A percentile compares a stretch with the other conserved stretches of the same genome.
Evolutionary conservation across 2,797 vertebrate genomes (phyloP).

Genomic region (Cirrhinus mrigala): DNA sequence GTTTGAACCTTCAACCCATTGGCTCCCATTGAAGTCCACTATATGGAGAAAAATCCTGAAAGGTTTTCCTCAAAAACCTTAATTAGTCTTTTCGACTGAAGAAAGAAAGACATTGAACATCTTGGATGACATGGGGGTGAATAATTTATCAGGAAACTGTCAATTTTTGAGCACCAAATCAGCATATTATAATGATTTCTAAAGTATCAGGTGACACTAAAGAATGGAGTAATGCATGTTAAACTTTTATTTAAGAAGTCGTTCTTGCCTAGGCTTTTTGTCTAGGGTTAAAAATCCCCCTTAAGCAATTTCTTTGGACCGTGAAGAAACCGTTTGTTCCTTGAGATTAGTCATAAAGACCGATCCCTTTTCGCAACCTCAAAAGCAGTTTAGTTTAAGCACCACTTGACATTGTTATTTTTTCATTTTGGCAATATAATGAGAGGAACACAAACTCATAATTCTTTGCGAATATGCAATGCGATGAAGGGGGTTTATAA

Average conservation of each 20-base stretch:
- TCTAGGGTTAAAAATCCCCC: background rate
- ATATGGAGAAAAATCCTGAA: too few species aligned
- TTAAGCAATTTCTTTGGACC: background rate
- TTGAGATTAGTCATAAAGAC: slow-evolving; percentile 7
- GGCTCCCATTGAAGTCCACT: too few species aligned
- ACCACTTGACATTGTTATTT: slow-evolving; percentile 1
- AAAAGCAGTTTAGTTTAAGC: slow-evolving; percentile 4
- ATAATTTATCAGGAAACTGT: too few species aligned
- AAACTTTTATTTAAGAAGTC: background rate
- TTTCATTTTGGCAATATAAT: background rate
- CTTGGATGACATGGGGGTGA: too few species aligned
- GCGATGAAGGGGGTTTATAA: background rate
- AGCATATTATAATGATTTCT: background rate
- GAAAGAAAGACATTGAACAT: too few species aligned
- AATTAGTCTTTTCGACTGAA: too few species aligned
- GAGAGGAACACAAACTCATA: background rate
- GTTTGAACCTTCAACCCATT: too few species aligned
- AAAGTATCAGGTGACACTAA: background rate
- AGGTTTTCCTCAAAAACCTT: too few species aligned
- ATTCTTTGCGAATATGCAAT: background rate
- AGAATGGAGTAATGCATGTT: background rate
- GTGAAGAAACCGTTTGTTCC: slow-evolving; percentile 17
- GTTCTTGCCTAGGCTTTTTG: background rate
- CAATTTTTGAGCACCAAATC: background rate
- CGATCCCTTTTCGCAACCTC: slow-evolving; percentile 6